A percentile compares a stretch with the other conserved stretches of the same genome.
Evolutionary conservation across 2,113 vertebrate genomes (phyloP).

Genomic region (Carollia perspicillata): DNA sequence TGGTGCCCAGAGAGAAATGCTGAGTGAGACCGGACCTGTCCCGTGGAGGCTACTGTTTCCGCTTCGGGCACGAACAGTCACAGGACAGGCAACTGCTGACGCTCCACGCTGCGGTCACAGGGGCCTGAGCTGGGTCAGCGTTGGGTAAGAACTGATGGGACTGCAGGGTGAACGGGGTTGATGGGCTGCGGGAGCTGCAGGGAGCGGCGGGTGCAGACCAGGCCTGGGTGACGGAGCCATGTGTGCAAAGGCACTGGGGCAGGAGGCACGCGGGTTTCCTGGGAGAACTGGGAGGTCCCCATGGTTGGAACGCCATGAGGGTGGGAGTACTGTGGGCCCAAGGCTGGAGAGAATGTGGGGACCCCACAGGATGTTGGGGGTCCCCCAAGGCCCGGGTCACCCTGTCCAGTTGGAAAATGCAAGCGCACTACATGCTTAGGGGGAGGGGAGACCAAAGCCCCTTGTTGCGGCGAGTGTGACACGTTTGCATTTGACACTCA

Average conservation of each 20-base stretch:
- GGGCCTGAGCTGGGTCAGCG: not conserved
- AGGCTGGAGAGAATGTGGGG: not conserved
- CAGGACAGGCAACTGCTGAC: accelerated
- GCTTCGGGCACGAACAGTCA: too few species aligned
- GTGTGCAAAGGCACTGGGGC: not conserved
- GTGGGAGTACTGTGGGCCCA: too few species aligned
- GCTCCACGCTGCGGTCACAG: accelerated
- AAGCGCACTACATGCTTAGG: accelerated
- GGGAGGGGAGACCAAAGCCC: accelerated
- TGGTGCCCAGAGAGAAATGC: too few species aligned
- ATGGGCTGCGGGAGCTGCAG: too few species aligned
- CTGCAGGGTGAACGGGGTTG: not conserved
- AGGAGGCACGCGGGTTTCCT: accelerated
- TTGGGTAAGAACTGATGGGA: not conserved
- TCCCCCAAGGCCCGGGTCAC: accelerated
- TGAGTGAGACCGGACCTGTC: not conserved
- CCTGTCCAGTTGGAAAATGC: accelerated
- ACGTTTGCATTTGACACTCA: accelerated
- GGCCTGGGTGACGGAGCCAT: accelerated
- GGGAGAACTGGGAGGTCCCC: not conserved
- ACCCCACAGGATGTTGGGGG: not conserved
- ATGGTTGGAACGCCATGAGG: not conserved
- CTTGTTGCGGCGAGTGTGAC: too few species aligned
- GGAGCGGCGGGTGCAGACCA: not conserved
- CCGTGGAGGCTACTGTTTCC: not conserved